Conservation (phyloP, 2,797 vertebrate genomes). For the Danio albolineatus region DNA sequence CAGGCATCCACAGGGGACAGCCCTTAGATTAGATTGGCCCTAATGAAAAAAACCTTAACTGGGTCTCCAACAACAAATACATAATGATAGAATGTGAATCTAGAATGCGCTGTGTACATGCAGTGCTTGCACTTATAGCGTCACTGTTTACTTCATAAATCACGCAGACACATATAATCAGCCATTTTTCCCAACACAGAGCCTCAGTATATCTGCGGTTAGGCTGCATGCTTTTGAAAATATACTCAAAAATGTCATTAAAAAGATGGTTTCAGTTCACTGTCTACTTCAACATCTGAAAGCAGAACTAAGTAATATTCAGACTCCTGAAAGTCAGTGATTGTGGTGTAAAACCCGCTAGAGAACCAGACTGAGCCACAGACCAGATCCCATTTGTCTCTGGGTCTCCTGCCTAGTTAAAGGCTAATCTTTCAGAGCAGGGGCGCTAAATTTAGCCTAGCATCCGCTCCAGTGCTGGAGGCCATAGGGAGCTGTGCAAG, state of each 20-base stretch:
- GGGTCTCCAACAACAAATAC: conserved; percentile 36
- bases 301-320: conserved; percentile 16
- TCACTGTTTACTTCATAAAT: conserved; percentile 12
- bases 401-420: conserved; percentile 68
- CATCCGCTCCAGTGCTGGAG: conserved; percentile 60
- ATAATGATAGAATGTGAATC: conserved; percentile 3
- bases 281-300: background rate
- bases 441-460: conserved; percentile 78
- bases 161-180: conserved; percentile 10
- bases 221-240: conserved; percentile 1
- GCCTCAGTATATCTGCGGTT: background rate
- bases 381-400: conserved; percentile 51
- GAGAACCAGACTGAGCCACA: conserved; percentile 48
- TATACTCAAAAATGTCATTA: conserved; percentile 8
- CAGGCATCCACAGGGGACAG: conserved; percentile 29
- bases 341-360: conserved; percentile 37
- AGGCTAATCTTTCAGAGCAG: conserved; percentile 62
- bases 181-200: background rate
- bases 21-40: conserved; percentile 38
- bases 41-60: conserved; percentile 50
- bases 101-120: conserved; percentile 11
- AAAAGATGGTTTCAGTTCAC: background rate
- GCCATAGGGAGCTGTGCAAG: conserved; percentile 65
- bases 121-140: conserved; percentile 27
- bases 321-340: conserved; percentile 10